Percentiles rank a stretch among this genome's conserved stretches.
phyloP scores from a whole-genome alignment of 2,888 invertebrate genomes.

The Leptopilina drosophilae region DNA sequence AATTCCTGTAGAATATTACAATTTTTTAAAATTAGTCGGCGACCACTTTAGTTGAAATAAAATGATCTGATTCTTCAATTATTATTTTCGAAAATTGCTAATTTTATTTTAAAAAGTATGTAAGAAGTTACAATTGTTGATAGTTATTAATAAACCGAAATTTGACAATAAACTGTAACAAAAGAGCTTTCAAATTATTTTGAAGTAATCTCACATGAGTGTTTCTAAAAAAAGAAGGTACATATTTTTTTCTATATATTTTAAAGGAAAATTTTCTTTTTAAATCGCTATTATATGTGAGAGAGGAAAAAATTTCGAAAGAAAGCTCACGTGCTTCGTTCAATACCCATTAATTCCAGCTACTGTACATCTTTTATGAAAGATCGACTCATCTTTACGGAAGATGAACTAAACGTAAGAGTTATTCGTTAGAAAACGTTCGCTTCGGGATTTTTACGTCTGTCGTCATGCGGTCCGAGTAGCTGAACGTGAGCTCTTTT shows the following conservation, averaged over 20 bases:
- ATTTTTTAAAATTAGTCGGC: too few relatives aligned
- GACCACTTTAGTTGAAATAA: too few relatives aligned
- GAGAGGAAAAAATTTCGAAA: not conserved
- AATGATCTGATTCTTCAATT: too few relatives aligned
- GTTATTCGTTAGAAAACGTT: conserved; percentile 21
- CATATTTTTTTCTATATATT: not conserved
- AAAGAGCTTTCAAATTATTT: too few relatives aligned
- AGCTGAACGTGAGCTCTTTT: not conserved
- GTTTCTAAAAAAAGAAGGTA: not conserved
- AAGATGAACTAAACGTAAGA: conserved; percentile 27
- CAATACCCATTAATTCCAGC: conserved; percentile 17
- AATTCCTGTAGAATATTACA: too few relatives aligned
- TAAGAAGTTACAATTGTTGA: too few relatives aligned
- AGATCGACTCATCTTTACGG: conserved; percentile 8
- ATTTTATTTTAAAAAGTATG: too few relatives aligned
- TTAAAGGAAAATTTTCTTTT: not conserved
- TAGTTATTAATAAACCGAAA: too few relatives aligned
- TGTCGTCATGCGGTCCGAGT: not conserved
- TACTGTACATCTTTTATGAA: not conserved
- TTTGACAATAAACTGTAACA: too few relatives aligned
- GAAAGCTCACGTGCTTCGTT: conserved; percentile 20
- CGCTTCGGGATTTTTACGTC: not conserved
- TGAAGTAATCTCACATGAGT: not conserved
- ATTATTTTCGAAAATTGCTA: too few relatives aligned
- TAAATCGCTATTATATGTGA: not conserved